Base-by-base conservation (phyloP, 2,888 invertebrate species). In the Dynastes tityus region DNA sequence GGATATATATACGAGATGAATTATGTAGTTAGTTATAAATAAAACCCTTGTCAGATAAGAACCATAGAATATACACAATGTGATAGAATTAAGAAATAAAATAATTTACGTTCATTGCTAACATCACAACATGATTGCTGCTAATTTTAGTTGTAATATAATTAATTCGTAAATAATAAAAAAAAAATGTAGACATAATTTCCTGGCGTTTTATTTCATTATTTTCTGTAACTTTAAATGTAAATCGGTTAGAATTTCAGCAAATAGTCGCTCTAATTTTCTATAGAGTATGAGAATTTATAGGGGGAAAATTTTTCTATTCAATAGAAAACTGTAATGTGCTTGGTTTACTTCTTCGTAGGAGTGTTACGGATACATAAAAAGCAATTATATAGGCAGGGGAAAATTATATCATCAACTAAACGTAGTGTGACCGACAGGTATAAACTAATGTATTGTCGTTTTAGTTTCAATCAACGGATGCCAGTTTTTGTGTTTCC, bases 321-420 rank as follows among this genome's bases (percentile, higher is more conserved):
- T 53, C 16, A 16, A 16, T 16, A 16, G 16, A 16, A 16, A 16
- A 16, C n/a, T 13, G 4, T n/a, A 53, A 4, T 13, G 53, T n/a
- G 16, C n/a, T 53, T 53, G 4, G 53, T 53, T 51, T 51, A 51
- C 51, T 9, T 51, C 6, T n/a, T 9, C 11, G 53, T 53, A 53
- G 16, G 13, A 53, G n/a, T 53, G 16, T 16, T 53, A 53, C 53
- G 53, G 53, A 53, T 53, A 16, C n/a, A 53, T n/a, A 53, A 53
- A 68, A 68, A 40, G 45, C 51, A 70, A 61, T 61, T 27, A 58
- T 16, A 9, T 4, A 2, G 16, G n/a, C 22, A 37, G 27, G 49
- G 51, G 68, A 67, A 51, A 68, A 51, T 68, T 68, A 68, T 51
- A 49, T 22, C 49, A 16, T 68, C 63, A 68, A 68, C 29, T 27